Percentiles rank a stretch among this genome's conserved stretches.
phyloP scores from a whole-genome alignment of 2,113 vertebrate genomes.

The Catharus minimus region DNA sequence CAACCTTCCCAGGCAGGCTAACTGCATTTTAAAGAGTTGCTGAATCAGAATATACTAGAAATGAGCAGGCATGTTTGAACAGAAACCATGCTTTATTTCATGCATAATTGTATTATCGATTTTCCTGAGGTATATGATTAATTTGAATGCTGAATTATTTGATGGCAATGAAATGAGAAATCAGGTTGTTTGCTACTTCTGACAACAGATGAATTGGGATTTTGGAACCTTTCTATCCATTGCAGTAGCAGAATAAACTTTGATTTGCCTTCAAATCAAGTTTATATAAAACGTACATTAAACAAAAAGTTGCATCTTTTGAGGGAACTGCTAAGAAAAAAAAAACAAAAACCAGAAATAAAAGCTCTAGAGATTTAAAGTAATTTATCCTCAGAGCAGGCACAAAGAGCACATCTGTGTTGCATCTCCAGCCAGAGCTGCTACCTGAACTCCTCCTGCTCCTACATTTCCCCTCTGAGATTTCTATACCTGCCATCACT shows the following conservation, averaged over 20 bases:
- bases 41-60: not conserved
- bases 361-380: not conserved
- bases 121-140: not conserved
- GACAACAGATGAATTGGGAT: not conserved
- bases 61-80: not conserved
- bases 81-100: not conserved
- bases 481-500: rapidly evolving
- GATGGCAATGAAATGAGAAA: not conserved
- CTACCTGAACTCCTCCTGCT: not conserved
- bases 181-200: not conserved
- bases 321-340: not conserved
- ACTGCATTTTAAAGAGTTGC: not conserved
- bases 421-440: not conserved
- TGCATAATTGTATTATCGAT: not conserved
- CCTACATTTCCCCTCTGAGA: not conserved
- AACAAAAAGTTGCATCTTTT: not conserved
- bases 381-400: not conserved
- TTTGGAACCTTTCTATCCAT: not conserved
- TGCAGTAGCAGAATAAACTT: not conserved
- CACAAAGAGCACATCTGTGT: not conserved
- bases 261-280: not conserved
- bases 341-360: not conserved
- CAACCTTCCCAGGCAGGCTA: not conserved
- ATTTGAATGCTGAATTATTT: not conserved
- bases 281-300: not conserved